Base-by-base conservation (phyloP, 2,888 invertebrate species). In the Agrotis exclamationis region DNA sequence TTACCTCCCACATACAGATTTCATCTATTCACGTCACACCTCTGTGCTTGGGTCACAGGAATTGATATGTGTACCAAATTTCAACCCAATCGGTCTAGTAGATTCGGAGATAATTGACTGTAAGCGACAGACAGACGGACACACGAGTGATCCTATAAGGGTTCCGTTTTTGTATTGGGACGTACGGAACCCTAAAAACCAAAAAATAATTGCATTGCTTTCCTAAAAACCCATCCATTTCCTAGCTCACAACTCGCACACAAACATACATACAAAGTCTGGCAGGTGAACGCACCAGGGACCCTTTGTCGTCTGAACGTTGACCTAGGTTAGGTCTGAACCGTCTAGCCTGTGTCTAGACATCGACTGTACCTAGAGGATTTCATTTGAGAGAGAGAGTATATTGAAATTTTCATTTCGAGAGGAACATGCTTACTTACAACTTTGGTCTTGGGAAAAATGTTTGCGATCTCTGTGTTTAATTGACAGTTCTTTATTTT, bases 271-370 rank as follows among this genome's bases (percentile, higher is more conserved):
- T 64, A 76, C 9, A 9, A 63, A 54, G 50, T 69, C 59, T 68
- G 70, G n/a, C 77, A 80, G 83, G 82, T 85, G 81, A 83, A 83
- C 56, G 83, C 33, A 63, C 80, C 22, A 51, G 58, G 50, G 75
- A 70, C 73, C 72, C 89, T 90, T 91, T 90, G 90, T 90, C 80
- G 90, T 92, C 91, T 91, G 92, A 84, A 75, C 92, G 86, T 90
- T 88, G 89, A 92, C 93, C 93, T 89, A 89, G 93, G 93, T 91
- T 86, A 87, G 87, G 87, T 78, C 79, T 71, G 54, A 13, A 62
- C 18, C 85, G 90, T 86, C 87, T 86, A 84, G 87, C 85, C 86
- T 63, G 53, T 48, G 84, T 84, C 88, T 89, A 87, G 90, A 89
- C 87, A 48, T 47, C 82, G 24, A 39, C 51, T 63, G 22, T 57